phyloP scores from a whole-genome alignment of 2,113 vertebrate species.

The Kryptolebias marmoratus region DNA sequence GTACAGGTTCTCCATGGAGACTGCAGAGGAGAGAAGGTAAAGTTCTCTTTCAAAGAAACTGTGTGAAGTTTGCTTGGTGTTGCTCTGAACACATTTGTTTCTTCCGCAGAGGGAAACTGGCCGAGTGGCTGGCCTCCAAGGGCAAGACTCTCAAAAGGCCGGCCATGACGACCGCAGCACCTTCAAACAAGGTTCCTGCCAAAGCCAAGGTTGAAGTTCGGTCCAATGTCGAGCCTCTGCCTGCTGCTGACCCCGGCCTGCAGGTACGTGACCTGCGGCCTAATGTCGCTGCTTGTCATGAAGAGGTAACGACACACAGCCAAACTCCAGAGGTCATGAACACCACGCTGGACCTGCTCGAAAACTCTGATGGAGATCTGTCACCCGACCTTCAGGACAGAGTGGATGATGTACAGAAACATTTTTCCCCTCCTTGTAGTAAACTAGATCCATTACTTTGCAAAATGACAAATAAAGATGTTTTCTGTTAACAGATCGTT shows the following conservation, averaged over 20 bases:
- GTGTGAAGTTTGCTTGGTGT: neutral
- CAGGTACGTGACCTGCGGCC: neutral
- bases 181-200: constrained; percentile 26
- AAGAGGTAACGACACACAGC: neutral
- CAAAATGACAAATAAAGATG: neutral
- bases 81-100: neutral
- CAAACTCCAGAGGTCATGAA: constrained; percentile 56
- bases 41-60: neutral
- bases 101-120: constrained; percentile 81
- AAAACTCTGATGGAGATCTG: constrained; percentile 62
- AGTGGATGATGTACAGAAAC: constrained; percentile 73
- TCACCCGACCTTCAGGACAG: constrained; percentile 52
- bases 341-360: constrained; percentile 72
- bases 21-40: constrained; percentile 85
- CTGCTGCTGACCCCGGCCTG: constrained; percentile 7
- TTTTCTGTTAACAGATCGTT: constrained; percentile 61
- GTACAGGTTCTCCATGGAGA: constrained; percentile 67
- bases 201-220: constrained; percentile 16
- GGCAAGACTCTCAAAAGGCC: constrained; percentile 85
- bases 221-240: constrained; percentile 5
- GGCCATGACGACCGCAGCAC: constrained; percentile 44
- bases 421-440: too few species aligned
- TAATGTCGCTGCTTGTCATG: neutral
- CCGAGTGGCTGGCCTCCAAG: constrained; percentile 84
- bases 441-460: too few species aligned